phyloP scores from a whole-genome alignment of 2,797 vertebrate genomes.

The Crocidura indochinensis region DNA sequence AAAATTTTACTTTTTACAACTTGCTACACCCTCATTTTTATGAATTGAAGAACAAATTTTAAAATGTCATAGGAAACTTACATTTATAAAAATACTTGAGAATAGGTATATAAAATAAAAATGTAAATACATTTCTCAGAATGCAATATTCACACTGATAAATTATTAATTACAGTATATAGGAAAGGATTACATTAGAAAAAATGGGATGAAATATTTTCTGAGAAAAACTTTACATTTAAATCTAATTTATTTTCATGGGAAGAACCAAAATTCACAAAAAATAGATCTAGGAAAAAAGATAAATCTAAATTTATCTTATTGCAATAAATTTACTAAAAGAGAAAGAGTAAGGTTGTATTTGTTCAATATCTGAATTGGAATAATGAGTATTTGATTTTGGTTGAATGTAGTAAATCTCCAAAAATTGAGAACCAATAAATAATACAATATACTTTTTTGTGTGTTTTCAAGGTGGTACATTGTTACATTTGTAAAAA shows the following conservation, averaged over 20 bases:
- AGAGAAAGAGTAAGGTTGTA: constrained; percentile 24
- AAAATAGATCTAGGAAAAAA: neutral
- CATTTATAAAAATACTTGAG: constrained; percentile 29
- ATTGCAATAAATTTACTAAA: constrained; percentile 41
- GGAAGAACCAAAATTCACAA: constrained; percentile 31
- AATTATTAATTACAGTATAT: constrained; percentile 1
- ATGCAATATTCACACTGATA: constrained; percentile 7
- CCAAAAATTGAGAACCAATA: constrained; percentile 59
- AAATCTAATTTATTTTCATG: constrained; percentile 49
- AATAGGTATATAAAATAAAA: constrained; percentile 9
- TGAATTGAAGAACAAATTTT: constrained; percentile 28
- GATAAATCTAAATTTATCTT: constrained; percentile 41
- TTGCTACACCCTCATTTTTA: neutral
- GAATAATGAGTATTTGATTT: constrained; percentile 64
- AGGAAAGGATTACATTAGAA: neutral
- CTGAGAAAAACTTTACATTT: constrained; percentile 28
- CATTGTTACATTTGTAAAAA: constrained; percentile 72
- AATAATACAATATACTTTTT: constrained; percentile 59
- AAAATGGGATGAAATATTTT: neutral
- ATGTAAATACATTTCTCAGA: constrained; percentile 26
- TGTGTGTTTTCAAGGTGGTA: constrained; percentile 57
- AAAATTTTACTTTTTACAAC: neutral
- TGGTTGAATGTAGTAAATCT: constrained; percentile 31
- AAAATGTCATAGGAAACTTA: constrained; percentile 11
- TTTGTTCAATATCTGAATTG: constrained; percentile 47